phyloP scores from a whole-genome alignment of 1,140 invertebrate species.

The Bombus ignitus region DNA sequence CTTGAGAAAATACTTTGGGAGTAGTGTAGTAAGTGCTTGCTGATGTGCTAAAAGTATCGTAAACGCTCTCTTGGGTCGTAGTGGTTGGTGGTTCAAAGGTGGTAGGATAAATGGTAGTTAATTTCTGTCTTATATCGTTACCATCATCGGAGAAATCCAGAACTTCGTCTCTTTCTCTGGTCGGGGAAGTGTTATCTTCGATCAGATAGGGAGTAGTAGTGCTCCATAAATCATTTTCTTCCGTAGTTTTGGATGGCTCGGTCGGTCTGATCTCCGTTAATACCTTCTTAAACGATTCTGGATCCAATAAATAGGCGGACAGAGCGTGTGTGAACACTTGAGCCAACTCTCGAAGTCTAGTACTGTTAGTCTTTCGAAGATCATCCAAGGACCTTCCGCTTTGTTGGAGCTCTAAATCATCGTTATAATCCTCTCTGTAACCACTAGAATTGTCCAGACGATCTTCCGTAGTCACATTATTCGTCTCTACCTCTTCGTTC shows the following conservation, averaged over 20 bases:
- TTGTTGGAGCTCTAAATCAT: slow-evolving; percentile 85
- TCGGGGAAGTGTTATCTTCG: slow-evolving; percentile 81
- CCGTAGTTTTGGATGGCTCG: slow-evolving; percentile 84
- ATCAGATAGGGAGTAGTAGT: slow-evolving; percentile 70
- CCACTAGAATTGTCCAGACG: slow-evolving; percentile 72
- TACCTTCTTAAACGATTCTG: slow-evolving; percentile 89
- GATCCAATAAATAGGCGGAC: slow-evolving; percentile 91
- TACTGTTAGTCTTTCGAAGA: slow-evolving; percentile 80
- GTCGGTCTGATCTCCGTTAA: slow-evolving; percentile 90
- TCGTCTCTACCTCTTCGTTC: slow-evolving; percentile 76
- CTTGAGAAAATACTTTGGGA: slow-evolving; percentile 17
- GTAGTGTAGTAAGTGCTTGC: slow-evolving; percentile 77
- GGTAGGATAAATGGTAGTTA: slow-evolving; percentile 76
- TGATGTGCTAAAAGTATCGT: slow-evolving; percentile 30
- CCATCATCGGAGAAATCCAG: slow-evolving; percentile 89
- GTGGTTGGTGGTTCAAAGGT: slow-evolving; percentile 48
- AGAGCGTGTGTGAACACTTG: slow-evolving; percentile 92
- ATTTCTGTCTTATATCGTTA: slow-evolving; percentile 76
- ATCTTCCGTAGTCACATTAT: slow-evolving; percentile 77
- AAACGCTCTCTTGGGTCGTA: slow-evolving; percentile 24
- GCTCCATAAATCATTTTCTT: slow-evolving; percentile 35
- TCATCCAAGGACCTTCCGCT: slow-evolving; percentile 84
- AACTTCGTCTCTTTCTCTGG: slow-evolving; percentile 88
- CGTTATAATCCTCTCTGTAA: slow-evolving; percentile 80
- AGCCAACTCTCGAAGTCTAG: slow-evolving; percentile 89